Conservation (phyloP, 2,797 vertebrate species). For the Xenentodon cancila region DNA sequence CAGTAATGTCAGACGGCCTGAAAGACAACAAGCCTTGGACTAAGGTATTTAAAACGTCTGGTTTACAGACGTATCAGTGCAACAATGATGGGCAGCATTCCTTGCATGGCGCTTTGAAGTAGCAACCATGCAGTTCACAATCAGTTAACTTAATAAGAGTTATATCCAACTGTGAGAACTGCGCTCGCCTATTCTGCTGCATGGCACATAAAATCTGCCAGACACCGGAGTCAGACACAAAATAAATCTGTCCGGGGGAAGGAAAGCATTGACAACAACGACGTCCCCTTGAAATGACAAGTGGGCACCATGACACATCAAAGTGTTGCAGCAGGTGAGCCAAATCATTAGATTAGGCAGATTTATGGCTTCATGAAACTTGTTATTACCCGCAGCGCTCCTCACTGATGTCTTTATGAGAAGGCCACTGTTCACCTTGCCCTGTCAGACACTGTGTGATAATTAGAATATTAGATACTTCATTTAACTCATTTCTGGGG, state of each 20-base stretch:
- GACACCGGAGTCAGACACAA: constrained; percentile 35
- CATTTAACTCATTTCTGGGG: constrained; percentile 57
- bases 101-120: neutral
- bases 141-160: constrained; percentile 16
- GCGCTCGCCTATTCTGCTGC: constrained; percentile 25
- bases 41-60: neutral
- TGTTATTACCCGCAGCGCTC: constrained; percentile 77
- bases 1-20: constrained; percentile 36
- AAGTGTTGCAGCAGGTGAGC: constrained; percentile 78
- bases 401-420: constrained; percentile 82
- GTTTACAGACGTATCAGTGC: neutral
- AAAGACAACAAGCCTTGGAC: constrained; percentile 8
- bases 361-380: constrained; percentile 84
- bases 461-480: constrained; percentile 66
- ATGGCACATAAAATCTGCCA: constrained; percentile 39
- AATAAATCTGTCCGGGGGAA: constrained; percentile 72
- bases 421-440: constrained; percentile 74
- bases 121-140: neutral
- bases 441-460: constrained; percentile 62
- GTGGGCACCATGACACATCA: constrained; percentile 75
- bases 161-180: constrained; percentile 12
- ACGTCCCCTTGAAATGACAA: constrained; percentile 81
- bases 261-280: constrained; percentile 59
- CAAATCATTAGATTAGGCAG: constrained; percentile 82
- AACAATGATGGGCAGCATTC: neutral